Conservation (phyloP, 2,888 invertebrate genomes). For the Apeira syringaria region DNA sequence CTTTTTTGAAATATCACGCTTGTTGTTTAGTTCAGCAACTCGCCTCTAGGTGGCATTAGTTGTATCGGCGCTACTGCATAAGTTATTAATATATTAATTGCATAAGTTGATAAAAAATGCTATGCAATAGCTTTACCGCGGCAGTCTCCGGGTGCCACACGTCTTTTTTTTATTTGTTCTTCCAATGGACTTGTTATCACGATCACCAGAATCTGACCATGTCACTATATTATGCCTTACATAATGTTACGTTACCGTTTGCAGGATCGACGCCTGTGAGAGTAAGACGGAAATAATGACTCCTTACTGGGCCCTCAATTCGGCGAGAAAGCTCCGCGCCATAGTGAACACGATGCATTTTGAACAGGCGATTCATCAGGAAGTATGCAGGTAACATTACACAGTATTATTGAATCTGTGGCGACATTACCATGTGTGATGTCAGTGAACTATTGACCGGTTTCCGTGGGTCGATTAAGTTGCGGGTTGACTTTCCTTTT, state of each 20-base stretch:
- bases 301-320: conserved; percentile 97
- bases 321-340: conserved; percentile 94
- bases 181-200: too few relatives aligned
- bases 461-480: conserved; percentile 11
- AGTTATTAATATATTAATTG: too few relatives aligned
- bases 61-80: too few relatives aligned
- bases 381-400: conserved; percentile 91
- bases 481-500: conserved; percentile 9
- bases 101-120: too few relatives aligned
- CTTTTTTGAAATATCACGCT: too few relatives aligned
- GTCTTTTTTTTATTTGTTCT: too few relatives aligned
- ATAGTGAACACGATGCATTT: conserved; percentile 97
- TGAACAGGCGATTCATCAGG: conserved; percentile 97
- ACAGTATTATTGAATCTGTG: neutral
- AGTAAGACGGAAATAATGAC: conserved; percentile 96
- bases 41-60: too few relatives aligned
- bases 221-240: too few relatives aligned
- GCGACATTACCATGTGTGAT: neutral
- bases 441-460: conserved; percentile 15
- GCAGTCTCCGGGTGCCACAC: too few relatives aligned
- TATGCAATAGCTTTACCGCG: too few relatives aligned
- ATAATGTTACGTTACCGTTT: conserved; percentile 29
- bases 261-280: conserved; percentile 93
- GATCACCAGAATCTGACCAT: neutral
- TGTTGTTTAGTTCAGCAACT: too few relatives aligned